These are phyloP conservation scores for Megatriorchis doriae DNA, from an alignment of 2,113 vertebrate genomes.

Conservation along the genomic window DNA sequence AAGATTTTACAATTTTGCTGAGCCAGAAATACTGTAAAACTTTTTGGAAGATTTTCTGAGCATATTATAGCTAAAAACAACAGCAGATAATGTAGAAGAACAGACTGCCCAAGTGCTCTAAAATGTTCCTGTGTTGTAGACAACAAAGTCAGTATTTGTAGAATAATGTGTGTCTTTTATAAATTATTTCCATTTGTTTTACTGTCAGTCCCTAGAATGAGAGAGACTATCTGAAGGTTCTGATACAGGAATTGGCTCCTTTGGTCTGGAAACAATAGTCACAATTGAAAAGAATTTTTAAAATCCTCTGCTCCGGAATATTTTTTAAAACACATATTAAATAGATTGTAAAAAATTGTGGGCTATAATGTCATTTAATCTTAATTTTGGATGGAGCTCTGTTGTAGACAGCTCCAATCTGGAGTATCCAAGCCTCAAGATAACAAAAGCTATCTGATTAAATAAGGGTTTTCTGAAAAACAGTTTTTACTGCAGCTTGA, in stretches of 20 bases:
- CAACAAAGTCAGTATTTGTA: slow-evolving; percentile 1
- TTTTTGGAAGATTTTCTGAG: slow-evolving; percentile 26
- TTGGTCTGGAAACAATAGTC: not conserved
- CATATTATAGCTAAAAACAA: not conserved
- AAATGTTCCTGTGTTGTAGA: not conserved
- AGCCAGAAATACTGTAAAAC: not conserved
- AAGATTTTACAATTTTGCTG: not conserved
- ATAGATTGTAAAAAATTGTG: not conserved
- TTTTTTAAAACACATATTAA: not conserved
- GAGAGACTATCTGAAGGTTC: not conserved
- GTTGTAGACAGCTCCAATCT: not conserved
- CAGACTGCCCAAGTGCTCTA: not conserved
- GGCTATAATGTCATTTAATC: not conserved
- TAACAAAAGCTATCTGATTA: not conserved
- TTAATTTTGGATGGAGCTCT: not conserved
- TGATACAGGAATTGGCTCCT: not conserved
- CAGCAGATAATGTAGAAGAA: slow-evolving; percentile 3
- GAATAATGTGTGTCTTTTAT: not conserved
- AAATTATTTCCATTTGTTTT: not conserved
- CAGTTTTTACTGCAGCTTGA: not conserved
- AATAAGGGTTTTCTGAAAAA: not conserved
- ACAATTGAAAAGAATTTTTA: not conserved
- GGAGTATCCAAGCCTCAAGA: not conserved
- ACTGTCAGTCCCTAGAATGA: not conserved
- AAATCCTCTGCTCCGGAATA: not conserved